Evolutionary conservation across 2,113 vertebrate genomes (phyloP).

Genomic region (Stegastes partitus): DNA sequence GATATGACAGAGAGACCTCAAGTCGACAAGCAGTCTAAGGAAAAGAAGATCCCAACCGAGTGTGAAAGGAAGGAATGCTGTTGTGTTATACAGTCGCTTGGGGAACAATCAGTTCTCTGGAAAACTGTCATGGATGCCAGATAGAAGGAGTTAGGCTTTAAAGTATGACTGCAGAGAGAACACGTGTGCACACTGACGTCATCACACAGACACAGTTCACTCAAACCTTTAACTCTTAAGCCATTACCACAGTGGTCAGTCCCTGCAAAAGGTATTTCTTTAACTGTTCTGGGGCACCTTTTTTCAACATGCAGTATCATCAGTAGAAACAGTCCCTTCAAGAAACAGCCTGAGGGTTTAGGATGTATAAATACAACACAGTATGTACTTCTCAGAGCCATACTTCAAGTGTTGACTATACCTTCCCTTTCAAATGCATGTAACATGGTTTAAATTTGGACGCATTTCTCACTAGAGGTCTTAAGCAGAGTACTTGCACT

Average conservation of each 20-base stretch:
- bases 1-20: conserved; percentile 40
- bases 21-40: conserved; percentile 54
- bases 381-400: background rate
- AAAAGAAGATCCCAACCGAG: conserved; percentile 83
- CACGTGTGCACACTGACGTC: conserved; percentile 49
- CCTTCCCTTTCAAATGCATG: background rate
- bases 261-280: background rate
- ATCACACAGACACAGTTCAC: conserved; percentile 20
- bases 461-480: conserved; percentile 19
- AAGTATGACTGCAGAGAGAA: conserved; percentile 38
- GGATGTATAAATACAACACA: background rate
- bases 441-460: conserved; percentile 11
- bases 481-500: conserved; percentile 31
- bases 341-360: conserved; percentile 1
- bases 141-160: conserved; percentile 42
- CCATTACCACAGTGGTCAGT: conserved; percentile 1
- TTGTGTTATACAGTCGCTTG: conserved; percentile 78
- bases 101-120: conserved; percentile 78
- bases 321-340: conserved; percentile 9
- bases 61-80: conserved; percentile 83
- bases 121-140: conserved; percentile 76
- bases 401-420: background rate
- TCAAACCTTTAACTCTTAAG: conserved; percentile 8
- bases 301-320: conserved; percentile 13
- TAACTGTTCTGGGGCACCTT: conserved; percentile 44